A percentile compares a stretch with the other conserved stretches of the same genome.
These are phyloP conservation scores for Philaethria dido DNA, from an alignment of 2,888 invertebrate genomes.

Conservation along the genomic window DNA sequence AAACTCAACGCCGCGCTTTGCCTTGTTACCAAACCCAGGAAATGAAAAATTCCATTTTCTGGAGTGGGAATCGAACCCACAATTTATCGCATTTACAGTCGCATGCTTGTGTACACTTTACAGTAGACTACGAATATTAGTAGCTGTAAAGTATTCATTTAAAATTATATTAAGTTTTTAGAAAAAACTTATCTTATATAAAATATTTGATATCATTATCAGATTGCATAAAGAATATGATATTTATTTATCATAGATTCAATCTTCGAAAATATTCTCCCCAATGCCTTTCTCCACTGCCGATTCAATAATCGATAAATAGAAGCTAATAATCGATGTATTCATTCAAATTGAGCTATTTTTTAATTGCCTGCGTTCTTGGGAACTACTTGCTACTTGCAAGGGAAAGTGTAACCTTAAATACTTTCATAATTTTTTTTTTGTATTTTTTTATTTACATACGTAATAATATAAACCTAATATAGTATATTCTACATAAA, in stretches of 20 bases:
- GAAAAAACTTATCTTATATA: neutral
- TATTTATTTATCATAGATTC: conserved; percentile 4
- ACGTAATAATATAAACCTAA: no score
- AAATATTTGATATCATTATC: neutral
- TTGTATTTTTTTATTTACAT: no score
- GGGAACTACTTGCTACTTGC: conserved; percentile 19
- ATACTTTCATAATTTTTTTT: no score
- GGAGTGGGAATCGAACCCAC: no score
- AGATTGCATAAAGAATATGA: neutral
- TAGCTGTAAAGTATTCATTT: no score
- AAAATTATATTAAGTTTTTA: neutral
- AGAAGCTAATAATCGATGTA: conserved; percentile 22
- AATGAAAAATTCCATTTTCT: no score
- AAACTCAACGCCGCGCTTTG: no score
- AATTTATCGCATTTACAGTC: no score
- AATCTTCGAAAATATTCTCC: conserved; percentile 8
- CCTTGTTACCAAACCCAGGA: no score
- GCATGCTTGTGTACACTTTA: no score
- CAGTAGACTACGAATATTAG: no score
- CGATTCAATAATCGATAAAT: conserved; percentile 25
- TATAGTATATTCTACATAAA: no score
- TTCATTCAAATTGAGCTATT: conserved; percentile 33
- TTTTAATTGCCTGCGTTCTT: conserved; percentile 28
- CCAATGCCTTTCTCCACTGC: conserved; percentile 28
- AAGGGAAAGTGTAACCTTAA: conserved; percentile 31